phyloP scores from a whole-genome alignment of 2,797 vertebrate genomes.

The Sebastes jordani region DNA sequence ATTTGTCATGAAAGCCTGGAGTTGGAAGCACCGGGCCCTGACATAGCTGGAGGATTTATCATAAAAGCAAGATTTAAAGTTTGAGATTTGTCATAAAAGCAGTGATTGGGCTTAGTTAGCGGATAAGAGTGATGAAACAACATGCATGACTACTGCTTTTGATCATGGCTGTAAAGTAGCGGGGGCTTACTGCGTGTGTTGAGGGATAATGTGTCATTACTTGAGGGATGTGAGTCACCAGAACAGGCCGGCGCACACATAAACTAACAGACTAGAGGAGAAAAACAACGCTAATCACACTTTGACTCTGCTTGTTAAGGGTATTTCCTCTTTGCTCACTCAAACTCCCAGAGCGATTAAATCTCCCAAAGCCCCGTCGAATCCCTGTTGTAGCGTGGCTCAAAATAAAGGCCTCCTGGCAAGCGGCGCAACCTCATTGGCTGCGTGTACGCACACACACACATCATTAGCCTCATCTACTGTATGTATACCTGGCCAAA shows the following conservation, averaged over 20 bases:
- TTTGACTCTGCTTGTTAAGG: constrained; percentile 79
- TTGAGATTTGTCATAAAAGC: constrained; percentile 66
- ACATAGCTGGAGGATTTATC: constrained; percentile 37
- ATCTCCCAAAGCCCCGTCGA: constrained; percentile 57
- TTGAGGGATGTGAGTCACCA: constrained; percentile 78
- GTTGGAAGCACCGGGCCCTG: constrained; percentile 12
- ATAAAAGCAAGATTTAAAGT: constrained; percentile 61
- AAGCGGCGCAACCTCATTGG: background rate
- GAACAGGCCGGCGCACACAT: constrained; percentile 61
- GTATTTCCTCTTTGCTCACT: constrained; percentile 77
- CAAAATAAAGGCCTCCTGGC: constrained; percentile 48
- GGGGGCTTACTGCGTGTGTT: constrained; percentile 72
- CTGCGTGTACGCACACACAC: constrained; percentile 4
- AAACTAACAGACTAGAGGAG: constrained; percentile 64
- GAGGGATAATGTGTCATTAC: constrained; percentile 81
- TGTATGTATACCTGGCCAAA: constrained; percentile 29
- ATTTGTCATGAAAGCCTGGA: constrained; percentile 47
- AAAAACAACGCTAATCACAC: constrained; percentile 74
- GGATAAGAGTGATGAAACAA: constrained; percentile 68
- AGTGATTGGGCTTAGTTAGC: constrained; percentile 59
- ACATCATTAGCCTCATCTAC: constrained; percentile 17
- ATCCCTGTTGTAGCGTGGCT: constrained; percentile 44
- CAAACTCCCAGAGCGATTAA: constrained; percentile 73
- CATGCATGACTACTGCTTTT: constrained; percentile 70
- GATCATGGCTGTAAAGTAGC: constrained; percentile 76